Percentiles rank a stretch among this genome's conserved stretches.
These are phyloP conservation scores for Malurus elegans DNA, from an alignment of 2,113 vertebrate species.

Conservation along the genomic window DNA sequence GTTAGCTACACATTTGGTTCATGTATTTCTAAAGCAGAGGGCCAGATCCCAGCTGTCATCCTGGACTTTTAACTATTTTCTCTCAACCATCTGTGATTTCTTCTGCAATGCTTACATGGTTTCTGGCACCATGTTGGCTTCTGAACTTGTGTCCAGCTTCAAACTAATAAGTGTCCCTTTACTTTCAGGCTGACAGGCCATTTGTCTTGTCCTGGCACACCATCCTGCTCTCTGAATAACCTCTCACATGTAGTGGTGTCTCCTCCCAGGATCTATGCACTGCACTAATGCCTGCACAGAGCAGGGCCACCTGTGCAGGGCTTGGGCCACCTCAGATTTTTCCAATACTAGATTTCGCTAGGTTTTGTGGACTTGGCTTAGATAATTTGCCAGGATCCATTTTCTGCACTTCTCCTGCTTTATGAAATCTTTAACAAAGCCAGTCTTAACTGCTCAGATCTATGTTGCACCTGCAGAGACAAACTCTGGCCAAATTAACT, in stretches of 20 bases:
- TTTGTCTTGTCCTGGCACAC: slow-evolving; percentile 18
- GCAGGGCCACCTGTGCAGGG: background rate
- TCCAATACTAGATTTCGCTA: background rate
- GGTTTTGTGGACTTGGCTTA: background rate
- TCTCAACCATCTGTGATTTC: background rate
- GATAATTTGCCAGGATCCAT: background rate
- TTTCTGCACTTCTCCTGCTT: background rate
- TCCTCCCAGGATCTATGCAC: background rate
- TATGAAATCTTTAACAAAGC: background rate
- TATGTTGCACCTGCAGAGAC: background rate
- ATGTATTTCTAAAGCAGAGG: background rate
- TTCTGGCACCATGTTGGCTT: background rate
- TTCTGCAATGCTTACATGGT: background rate
- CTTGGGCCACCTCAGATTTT: background rate
- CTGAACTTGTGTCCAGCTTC: background rate
- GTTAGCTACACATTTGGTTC: background rate
- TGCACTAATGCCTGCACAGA: background rate
- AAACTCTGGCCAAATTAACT: background rate
- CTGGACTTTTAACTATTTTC: background rate
- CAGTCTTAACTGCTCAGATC: background rate
- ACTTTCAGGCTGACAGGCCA: background rate
- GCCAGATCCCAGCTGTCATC: background rate
- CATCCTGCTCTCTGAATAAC: background rate
- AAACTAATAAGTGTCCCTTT: background rate
- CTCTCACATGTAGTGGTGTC: background rate